phyloP scores from a whole-genome alignment of 2,888 invertebrate species.

The Tachina lurida region DNA sequence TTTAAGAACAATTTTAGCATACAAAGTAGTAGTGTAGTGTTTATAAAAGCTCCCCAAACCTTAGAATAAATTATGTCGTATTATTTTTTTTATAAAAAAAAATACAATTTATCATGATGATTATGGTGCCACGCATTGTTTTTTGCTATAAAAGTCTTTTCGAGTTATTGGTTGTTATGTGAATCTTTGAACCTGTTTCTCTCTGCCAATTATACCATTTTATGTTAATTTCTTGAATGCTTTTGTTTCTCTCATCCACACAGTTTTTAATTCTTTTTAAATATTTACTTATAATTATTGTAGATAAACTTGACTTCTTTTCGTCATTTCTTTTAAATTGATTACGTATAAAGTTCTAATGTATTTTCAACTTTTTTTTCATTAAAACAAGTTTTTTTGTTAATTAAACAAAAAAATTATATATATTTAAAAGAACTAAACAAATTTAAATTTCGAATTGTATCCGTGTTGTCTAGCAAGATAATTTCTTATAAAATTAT shows the following conservation, averaged over 20 bases:
- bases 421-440: slow-evolving; percentile 35
- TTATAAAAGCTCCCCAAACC: background rate
- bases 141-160: background rate
- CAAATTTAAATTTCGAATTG: slow-evolving; percentile 65
- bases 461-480: slow-evolving; percentile 76
- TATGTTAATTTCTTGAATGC: slow-evolving; percentile 24
- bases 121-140: slow-evolving; percentile 8
- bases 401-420: slow-evolving; percentile 43
- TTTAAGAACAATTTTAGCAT: too few relatives aligned
- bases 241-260: slow-evolving; percentile 30
- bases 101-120: background rate
- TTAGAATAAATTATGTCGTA: background rate
- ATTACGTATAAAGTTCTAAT: slow-evolving; percentile 20
- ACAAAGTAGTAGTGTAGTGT: too few relatives aligned
- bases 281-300: slow-evolving; percentile 2
- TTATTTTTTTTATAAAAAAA: background rate
- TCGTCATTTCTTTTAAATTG: slow-evolving; percentile 26
- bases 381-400: slow-evolving; percentile 57
- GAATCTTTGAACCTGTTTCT: slow-evolving; percentile 48
- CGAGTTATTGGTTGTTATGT: background rate
- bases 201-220: slow-evolving; percentile 30
- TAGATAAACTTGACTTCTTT: slow-evolving; percentile 28
- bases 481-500: slow-evolving; percentile 67
- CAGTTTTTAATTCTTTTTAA: slow-evolving; percentile 23
- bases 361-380: slow-evolving; percentile 3